These are phyloP conservation scores for Sogatella furcifera DNA, from an alignment of 1,140 invertebrate genomes.

Conservation along the genomic window DNA sequence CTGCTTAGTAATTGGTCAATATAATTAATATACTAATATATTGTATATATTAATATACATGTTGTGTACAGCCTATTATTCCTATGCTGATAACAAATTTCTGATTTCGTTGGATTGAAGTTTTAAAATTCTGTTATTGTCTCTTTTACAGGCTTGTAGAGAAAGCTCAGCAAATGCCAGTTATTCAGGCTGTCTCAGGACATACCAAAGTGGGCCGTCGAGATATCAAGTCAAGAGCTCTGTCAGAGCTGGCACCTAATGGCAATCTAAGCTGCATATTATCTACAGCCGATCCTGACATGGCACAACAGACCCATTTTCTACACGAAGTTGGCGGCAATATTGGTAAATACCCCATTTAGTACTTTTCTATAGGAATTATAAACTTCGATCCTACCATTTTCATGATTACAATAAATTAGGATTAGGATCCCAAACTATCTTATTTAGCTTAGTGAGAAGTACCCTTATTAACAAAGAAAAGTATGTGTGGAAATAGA, in stretches of 20 bases:
- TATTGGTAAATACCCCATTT: conserved; percentile 34
- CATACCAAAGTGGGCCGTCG: conserved; percentile 18
- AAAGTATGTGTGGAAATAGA: too few species aligned
- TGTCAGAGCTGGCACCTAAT: conserved; percentile 29
- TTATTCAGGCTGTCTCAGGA: conserved; percentile 1
- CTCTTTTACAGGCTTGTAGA: background rate
- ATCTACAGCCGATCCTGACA: conserved; percentile 34
- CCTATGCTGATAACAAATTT: too few species aligned
- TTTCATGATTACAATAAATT: too few species aligned
- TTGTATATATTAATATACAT: too few species aligned
- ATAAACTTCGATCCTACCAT: background rate
- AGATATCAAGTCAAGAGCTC: conserved; percentile 24
- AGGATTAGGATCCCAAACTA: too few species aligned
- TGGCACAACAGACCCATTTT: conserved; percentile 37
- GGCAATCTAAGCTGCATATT: conserved; percentile 33
- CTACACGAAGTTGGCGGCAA: conserved; percentile 44
- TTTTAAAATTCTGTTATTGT: background rate
- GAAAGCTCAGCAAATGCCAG: background rate
- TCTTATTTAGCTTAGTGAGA: too few species aligned
- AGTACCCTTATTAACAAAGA: too few species aligned
- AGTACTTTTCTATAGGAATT: background rate
- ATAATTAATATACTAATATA: too few species aligned
- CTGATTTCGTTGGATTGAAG: background rate
- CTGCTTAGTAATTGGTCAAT: too few species aligned
- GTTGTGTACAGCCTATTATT: too few species aligned